A percentile compares a stretch with the other conserved stretches of the same genome.
These are phyloP conservation scores for Pagetopsis macropterus DNA, from an alignment of 2,797 vertebrate species.

Conservation along the genomic window DNA sequence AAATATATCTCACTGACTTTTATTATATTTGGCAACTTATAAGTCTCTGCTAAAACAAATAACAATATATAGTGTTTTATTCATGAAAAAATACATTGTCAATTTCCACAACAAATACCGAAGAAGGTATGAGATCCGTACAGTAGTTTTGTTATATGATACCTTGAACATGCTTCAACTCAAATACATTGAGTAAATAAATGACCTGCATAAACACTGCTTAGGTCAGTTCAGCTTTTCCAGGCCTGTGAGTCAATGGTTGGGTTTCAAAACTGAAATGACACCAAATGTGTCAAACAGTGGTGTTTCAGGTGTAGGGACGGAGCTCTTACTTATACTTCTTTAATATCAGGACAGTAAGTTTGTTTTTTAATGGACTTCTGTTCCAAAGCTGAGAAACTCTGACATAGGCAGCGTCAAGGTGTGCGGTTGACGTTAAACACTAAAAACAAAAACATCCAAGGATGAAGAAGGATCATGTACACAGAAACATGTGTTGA, in stretches of 20 bases:
- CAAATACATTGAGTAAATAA: slow-evolving; percentile 19
- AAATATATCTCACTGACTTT: slow-evolving; percentile 62
- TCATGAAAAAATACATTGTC: slow-evolving; percentile 75
- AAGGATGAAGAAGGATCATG: no score
- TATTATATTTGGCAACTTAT: slow-evolving; percentile 62
- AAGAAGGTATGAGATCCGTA: slow-evolving; percentile 40
- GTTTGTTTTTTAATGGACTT: no score
- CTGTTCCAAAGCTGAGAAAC: not conserved
- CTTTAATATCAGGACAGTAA: no score
- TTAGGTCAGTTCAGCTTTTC: slow-evolving; percentile 1
- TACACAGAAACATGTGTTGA: no score
- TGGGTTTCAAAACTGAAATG: not conserved
- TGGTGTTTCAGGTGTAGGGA: not conserved
- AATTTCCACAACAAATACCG: slow-evolving; percentile 58
- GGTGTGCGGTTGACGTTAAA: not conserved
- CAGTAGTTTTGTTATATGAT: slow-evolving; percentile 36
- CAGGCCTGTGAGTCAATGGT: not conserved
- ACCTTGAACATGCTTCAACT: slow-evolving; percentile 40
- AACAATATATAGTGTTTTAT: slow-evolving; percentile 65
- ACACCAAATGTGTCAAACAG: not conserved
- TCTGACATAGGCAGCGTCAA: not conserved
- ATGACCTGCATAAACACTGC: not conserved
- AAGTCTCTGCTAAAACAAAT: slow-evolving; percentile 54
- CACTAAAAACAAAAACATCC: no score
- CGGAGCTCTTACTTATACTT: no score